These are phyloP conservation scores for Antheraea pernyi DNA, from an alignment of 1,140 invertebrate species.

Conservation along the genomic window DNA sequence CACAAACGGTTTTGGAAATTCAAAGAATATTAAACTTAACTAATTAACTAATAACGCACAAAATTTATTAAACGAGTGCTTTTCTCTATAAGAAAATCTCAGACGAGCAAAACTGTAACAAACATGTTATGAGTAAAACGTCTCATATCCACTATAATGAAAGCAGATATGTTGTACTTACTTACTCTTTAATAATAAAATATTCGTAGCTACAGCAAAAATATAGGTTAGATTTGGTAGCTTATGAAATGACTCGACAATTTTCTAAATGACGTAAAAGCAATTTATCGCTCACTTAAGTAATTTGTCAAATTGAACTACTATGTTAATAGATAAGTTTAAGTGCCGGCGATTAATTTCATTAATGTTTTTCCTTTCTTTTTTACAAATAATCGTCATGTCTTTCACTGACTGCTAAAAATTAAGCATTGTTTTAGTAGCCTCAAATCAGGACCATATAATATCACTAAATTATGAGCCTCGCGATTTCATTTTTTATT, in stretches of 20 bases:
- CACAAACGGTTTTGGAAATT: too few relatives aligned
- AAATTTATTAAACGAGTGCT: not conserved
- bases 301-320: constrained; percentile 16
- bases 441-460: too few relatives aligned
- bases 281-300: constrained; percentile 9
- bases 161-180: not conserved
- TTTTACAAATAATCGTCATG: not conserved
- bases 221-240: not conserved
- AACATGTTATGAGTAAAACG: not conserved
- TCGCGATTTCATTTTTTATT: too few relatives aligned
- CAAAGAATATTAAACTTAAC: too few relatives aligned
- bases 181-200: not conserved
- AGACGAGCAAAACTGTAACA: too few relatives aligned
- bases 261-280: not conserved
- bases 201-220: not conserved
- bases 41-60: too few relatives aligned
- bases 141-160: not conserved
- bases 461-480: too few relatives aligned
- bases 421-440: too few relatives aligned
- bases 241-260: not conserved
- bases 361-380: not conserved
- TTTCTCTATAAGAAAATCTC: not conserved
- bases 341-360: constrained; percentile 10
- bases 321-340: constrained; percentile 1
- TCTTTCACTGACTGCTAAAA: not conserved